phyloP scores from a whole-genome alignment of 2,797 vertebrate genomes.

The Geotrypetes seraphini region DNA sequence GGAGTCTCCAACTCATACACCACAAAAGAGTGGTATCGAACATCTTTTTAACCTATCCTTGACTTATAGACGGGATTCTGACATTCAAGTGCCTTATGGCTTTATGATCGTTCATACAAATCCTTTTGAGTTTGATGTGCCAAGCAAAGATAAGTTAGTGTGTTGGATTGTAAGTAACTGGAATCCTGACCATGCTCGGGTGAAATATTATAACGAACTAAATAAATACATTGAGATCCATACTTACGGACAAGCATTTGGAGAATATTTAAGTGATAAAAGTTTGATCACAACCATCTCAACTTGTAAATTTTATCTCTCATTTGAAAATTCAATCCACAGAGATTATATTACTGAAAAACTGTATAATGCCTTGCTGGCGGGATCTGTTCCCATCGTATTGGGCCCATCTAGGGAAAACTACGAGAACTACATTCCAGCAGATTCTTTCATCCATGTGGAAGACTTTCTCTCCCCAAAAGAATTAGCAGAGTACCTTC shows the following conservation, averaged over 20 bases:
- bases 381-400: slow-evolving; percentile 88
- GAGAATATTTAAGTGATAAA: slow-evolving; percentile 82
- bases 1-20: slow-evolving; percentile 89
- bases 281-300: slow-evolving; percentile 88
- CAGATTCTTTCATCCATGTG: slow-evolving; percentile 92
- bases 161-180: slow-evolving; percentile 98
- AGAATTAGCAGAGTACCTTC: slow-evolving; percentile 87
- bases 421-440: slow-evolving; percentile 93
- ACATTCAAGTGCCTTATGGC: slow-evolving; percentile 95
- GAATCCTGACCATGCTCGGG: slow-evolving; percentile 87
- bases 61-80: slow-evolving; percentile 90
- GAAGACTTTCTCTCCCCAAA: slow-evolving; percentile 88
- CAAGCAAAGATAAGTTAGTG: slow-evolving; percentile 83
- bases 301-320: slow-evolving; percentile 91
- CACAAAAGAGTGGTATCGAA: slow-evolving; percentile 82
- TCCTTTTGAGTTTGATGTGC: slow-evolving; percentile 79
- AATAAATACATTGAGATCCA: slow-evolving; percentile 93
- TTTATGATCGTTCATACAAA: slow-evolving; percentile 72
- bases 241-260: slow-evolving; percentile 87
- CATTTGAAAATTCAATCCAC: slow-evolving; percentile 96
- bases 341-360: slow-evolving; percentile 98
- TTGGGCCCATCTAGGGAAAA: slow-evolving; percentile 86
- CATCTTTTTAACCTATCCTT: slow-evolving; percentile 91
- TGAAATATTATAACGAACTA: slow-evolving; percentile 94
- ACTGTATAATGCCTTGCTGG: slow-evolving; percentile 87